These are phyloP conservation scores for Potorous gilbertii DNA, from an alignment of 2,797 vertebrate genomes.

Conservation along the genomic window DNA sequence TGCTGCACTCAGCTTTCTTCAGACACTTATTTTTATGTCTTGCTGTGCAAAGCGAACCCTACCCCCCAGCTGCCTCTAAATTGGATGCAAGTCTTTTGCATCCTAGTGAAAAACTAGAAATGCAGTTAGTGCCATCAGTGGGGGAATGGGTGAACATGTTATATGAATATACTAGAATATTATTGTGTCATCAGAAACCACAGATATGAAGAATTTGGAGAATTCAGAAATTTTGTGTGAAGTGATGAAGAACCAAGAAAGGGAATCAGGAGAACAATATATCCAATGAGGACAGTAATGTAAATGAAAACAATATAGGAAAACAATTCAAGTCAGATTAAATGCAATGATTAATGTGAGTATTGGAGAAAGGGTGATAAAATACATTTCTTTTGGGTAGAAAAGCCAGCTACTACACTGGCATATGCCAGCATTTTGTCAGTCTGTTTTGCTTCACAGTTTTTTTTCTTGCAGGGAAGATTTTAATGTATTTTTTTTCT, in stretches of 20 bases:
- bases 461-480: neutral
- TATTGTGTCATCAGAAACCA: neutral
- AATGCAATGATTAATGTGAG: neutral
- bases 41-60: neutral
- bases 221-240: neutral
- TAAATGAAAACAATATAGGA: neutral
- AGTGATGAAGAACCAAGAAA: neutral
- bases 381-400: neutral
- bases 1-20: neutral
- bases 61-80: conserved; percentile 2
- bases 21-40: neutral
- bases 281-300: neutral
- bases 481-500: neutral
- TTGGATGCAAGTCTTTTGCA: neutral
- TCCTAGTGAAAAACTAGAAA: neutral
- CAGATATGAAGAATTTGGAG: neutral
- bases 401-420: neutral
- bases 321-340: neutral
- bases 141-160: neutral
- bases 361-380: neutral
- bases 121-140: neutral
- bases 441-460: neutral
- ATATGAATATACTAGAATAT: neutral
- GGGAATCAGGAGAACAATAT: neutral
- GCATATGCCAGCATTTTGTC: neutral